These are phyloP conservation scores for Cecropterus lyciades DNA, from an alignment of 1,140 invertebrate genomes.

Conservation along the genomic window DNA sequence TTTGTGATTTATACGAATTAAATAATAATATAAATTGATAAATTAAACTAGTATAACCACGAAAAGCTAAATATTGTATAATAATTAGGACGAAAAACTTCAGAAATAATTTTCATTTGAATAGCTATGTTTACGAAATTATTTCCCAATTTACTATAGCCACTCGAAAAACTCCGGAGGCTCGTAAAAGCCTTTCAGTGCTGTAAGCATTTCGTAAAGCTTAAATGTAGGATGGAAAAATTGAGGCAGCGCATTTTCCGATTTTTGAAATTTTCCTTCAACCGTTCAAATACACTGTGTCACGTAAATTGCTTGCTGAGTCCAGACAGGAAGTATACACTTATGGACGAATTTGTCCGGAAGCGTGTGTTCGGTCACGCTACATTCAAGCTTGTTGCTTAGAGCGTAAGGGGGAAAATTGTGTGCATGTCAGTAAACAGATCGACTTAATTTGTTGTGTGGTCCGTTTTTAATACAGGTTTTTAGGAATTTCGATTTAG, in stretches of 20 bases:
- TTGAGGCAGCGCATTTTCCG: slow-evolving; percentile 12
- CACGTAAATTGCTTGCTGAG: slow-evolving; percentile 29
- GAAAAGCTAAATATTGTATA: neutral
- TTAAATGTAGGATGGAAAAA: slow-evolving; percentile 12
- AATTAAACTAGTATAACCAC: no score
- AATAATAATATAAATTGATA: no score
- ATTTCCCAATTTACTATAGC: slow-evolving; percentile 10
- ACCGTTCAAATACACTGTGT: slow-evolving; percentile 27
- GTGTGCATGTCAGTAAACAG: neutral
- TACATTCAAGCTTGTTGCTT: neutral
- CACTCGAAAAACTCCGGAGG: slow-evolving; percentile 5
- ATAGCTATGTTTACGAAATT: slow-evolving; percentile 13
- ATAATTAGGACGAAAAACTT: neutral
- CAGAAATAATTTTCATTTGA: neutral
- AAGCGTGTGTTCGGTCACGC: slow-evolving; percentile 1
- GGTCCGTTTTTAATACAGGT: slow-evolving; percentile 1
- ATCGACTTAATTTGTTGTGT: slow-evolving; percentile 9
- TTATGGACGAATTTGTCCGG: slow-evolving; percentile 19
- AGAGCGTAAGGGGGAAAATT: neutral
- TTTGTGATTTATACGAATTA: no score
- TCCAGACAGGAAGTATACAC: slow-evolving; percentile 26
- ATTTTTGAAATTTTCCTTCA: slow-evolving; percentile 30
- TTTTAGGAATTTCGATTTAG: slow-evolving; percentile 23
- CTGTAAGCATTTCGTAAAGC: slow-evolving; percentile 5
- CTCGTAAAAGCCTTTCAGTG: slow-evolving; percentile 11